Evolutionary conservation across 1,140 invertebrate genomes (phyloP).

Genomic region (Proctacanthus coquilletti): DNA sequence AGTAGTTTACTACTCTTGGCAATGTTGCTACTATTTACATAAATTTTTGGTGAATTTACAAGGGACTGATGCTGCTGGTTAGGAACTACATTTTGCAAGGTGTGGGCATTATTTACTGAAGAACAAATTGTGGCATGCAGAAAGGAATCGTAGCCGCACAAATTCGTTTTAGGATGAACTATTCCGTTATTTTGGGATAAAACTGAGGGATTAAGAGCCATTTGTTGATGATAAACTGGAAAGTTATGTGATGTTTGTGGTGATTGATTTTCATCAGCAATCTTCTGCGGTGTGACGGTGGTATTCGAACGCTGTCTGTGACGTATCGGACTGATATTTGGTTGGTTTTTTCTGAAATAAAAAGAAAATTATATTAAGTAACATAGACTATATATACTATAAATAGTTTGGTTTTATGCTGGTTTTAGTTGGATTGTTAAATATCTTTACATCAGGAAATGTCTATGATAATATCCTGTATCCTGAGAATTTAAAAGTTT

Average conservation of each 20-base stretch:
- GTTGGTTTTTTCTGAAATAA: slow-evolving; percentile 26
- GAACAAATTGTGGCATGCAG: slow-evolving; percentile 39
- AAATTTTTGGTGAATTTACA: slow-evolving; percentile 5
- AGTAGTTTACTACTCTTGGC: background rate
- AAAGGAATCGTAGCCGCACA: slow-evolving; percentile 42
- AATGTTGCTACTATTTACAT: background rate
- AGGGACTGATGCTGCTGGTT: slow-evolving; percentile 8
- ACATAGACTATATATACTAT: background rate
- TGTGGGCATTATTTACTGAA: slow-evolving; percentile 1
- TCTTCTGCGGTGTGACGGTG: too few relatives aligned
- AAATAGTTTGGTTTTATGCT: too few relatives aligned
- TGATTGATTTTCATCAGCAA: slow-evolving; percentile 1
- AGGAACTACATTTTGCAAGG: slow-evolving; percentile 4
- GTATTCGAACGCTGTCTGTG: slow-evolving; percentile 21
- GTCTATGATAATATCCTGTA: too few relatives aligned
- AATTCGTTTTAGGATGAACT: slow-evolving; percentile 33
- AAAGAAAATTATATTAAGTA: background rate
- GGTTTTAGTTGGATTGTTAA: too few relatives aligned
- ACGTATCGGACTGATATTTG: slow-evolving; percentile 30
- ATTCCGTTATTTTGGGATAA: slow-evolving; percentile 9
- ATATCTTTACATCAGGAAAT: too few relatives aligned
- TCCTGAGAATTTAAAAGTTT: too few relatives aligned
- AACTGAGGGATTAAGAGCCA: slow-evolving; percentile 29
- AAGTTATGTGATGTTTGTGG: slow-evolving; percentile 29
- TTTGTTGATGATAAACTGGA: slow-evolving; percentile 28